These are phyloP conservation scores for Andrena marginata DNA, from an alignment of 2,888 invertebrate genomes.

Conservation along the genomic window DNA sequence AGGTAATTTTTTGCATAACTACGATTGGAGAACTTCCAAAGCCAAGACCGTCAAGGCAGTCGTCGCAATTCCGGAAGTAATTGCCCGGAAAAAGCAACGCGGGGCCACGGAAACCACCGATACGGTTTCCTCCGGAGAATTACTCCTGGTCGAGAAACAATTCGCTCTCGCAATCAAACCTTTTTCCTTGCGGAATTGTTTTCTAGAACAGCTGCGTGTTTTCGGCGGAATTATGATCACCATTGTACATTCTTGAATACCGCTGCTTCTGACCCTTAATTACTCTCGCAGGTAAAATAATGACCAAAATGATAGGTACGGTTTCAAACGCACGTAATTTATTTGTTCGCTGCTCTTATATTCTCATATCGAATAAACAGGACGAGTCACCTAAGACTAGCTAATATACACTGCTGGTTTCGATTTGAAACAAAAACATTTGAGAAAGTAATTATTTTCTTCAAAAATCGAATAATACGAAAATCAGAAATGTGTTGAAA, in stretches of 20 bases:
- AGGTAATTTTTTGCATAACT: not conserved
- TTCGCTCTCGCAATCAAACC: not conserved
- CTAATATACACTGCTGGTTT: no score
- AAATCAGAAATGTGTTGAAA: no score
- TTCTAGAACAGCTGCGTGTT: not conserved
- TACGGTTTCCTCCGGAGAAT: slow-evolving; percentile 24
- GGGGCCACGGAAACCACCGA: slow-evolving; percentile 57
- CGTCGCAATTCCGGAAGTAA: slow-evolving; percentile 65
- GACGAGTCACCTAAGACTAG: no score
- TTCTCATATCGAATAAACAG: no score
- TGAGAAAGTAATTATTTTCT: no score
- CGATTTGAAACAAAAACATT: no score
- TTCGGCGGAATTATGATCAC: not conserved
- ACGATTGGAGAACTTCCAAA: not conserved
- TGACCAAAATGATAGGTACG: no score
- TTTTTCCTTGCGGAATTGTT: not conserved
- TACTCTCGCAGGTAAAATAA: no score
- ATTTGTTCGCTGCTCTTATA: no score
- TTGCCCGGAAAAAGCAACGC: slow-evolving; percentile 68
- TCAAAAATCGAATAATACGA: no score
- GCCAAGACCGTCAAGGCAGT: slow-evolving; percentile 27
- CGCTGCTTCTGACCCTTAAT: not conserved
- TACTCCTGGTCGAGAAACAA: not conserved
- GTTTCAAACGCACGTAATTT: no score
- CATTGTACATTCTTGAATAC: not conserved